Evolutionary conservation across 2,797 vertebrate species (phyloP).

Genomic region (Gadopsis marmoratus): DNA sequence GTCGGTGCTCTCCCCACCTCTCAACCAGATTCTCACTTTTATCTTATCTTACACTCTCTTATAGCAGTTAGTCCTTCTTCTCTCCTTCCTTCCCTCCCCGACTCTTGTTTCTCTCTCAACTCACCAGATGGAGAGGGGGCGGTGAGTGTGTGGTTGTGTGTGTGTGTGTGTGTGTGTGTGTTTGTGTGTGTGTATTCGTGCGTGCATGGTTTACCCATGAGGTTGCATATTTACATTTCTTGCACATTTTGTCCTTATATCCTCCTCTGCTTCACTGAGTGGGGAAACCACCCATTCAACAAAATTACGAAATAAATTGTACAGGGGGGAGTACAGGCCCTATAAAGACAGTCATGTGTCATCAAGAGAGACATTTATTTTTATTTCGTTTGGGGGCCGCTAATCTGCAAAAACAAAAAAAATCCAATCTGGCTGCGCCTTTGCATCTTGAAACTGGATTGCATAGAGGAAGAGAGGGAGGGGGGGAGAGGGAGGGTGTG

Average conservation of each 20-base stretch:
- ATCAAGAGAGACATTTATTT: conserved; percentile 7
- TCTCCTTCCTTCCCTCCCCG: conserved; percentile 20
- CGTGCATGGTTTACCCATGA: conserved; percentile 71
- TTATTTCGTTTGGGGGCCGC: conserved; percentile 77
- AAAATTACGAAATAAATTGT: not conserved
- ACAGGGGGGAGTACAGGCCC: not conserved
- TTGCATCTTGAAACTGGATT: conserved; percentile 83
- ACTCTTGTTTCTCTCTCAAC: conserved; percentile 48
- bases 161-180: conserved; percentile 23
- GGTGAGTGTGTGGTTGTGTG: conserved; percentile 37
- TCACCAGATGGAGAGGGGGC: conserved; percentile 80
- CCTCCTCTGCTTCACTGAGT: conserved; percentile 19
- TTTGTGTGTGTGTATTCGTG: conserved; percentile 46
- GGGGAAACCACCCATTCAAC: not conserved
- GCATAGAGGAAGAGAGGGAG: conserved; percentile 35
- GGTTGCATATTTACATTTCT: conserved; percentile 75
- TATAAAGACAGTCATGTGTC: not conserved
- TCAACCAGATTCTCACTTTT: conserved; percentile 30
- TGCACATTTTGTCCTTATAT: conserved; percentile 59
- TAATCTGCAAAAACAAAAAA: conserved; percentile 84
- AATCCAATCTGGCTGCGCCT: conserved; percentile 88
- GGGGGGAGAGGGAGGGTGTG: conserved; percentile 67
- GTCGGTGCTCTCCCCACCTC: not conserved
- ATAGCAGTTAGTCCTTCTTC: conserved; percentile 4
- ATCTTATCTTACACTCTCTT: conserved; percentile 40